A percentile compares a stretch with the other conserved stretches of the same genome.
phyloP scores from a whole-genome alignment of 2,888 invertebrate genomes.

The Agrypnus murinus region DNA sequence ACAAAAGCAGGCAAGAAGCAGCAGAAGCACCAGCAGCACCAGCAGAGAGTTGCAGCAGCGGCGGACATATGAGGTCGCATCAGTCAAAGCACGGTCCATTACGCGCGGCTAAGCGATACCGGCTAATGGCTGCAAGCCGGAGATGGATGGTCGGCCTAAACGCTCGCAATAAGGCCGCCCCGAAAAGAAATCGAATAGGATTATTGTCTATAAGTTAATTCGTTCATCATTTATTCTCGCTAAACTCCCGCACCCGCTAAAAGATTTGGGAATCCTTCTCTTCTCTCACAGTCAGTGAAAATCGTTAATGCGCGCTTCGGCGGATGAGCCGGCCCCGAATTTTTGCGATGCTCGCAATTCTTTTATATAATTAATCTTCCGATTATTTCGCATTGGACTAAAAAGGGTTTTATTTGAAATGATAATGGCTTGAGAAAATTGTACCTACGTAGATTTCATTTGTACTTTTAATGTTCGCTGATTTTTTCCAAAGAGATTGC shows the following conservation, averaged over 20 bases:
- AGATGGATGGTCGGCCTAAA: conserved; percentile 69
- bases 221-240: conserved; percentile 41
- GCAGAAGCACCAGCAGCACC: conserved; percentile 11
- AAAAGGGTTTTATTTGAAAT: conserved; percentile 26
- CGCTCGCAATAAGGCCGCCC: conserved; percentile 56
- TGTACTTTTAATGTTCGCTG: not conserved
- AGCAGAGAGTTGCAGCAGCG: conserved; percentile 51
- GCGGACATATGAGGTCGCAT: conserved; percentile 57
- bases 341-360: conserved; percentile 38
- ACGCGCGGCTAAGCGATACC: conserved; percentile 68
- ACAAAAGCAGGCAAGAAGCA: conserved; percentile 25
- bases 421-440: conserved; percentile 15
- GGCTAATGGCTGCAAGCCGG: conserved; percentile 70
- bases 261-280: conserved; percentile 19
- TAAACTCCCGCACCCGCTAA: conserved; percentile 45
- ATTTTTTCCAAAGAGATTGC: not conserved
- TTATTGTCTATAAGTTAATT: conserved; percentile 56
- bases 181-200: conserved; percentile 56
- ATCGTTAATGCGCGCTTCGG: conserved; percentile 41
- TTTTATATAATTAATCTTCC: conserved; percentile 43
- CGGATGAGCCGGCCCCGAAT: conserved; percentile 38
- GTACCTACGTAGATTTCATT: conserved; percentile 5
- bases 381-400: conserved; percentile 33
- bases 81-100: conserved; percentile 62
- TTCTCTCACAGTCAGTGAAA: too few relatives aligned